phyloP scores from a whole-genome alignment of 2,888 invertebrate genomes.

The Ceramica pisi region DNA sequence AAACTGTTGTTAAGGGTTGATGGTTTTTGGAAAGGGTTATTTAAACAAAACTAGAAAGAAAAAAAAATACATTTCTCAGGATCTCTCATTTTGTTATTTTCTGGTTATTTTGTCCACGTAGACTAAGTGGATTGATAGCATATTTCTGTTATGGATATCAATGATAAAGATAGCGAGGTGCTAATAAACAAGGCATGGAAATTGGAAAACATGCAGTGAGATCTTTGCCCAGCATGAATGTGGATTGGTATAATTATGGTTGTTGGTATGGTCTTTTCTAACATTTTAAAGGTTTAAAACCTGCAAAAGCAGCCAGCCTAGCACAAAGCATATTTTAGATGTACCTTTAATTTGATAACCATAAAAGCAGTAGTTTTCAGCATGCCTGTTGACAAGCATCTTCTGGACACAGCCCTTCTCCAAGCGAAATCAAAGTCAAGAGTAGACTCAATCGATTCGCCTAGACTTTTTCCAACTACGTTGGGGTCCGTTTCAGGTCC shows the following conservation, averaged over 20 bases:
- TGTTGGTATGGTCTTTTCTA: not conserved
- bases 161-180: too few species aligned
- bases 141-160: not conserved
- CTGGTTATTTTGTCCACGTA: too few species aligned
- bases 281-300: not conserved
- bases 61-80: not conserved
- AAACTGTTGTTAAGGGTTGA: slow-evolving; percentile 74
- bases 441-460: too few species aligned
- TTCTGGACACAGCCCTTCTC: too few species aligned
- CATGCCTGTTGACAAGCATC: too few species aligned
- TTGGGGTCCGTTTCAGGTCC: too few species aligned
- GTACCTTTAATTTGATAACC: not conserved
- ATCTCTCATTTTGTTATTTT: too few species aligned
- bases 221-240: not conserved
- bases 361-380: too few species aligned
- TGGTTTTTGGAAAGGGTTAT: not conserved
- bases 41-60: not conserved
- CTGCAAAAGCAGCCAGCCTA: not conserved
- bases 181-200: not conserved
- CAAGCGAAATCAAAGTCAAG: too few species aligned
- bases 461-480: too few species aligned
- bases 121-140: not conserved
- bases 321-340: not conserved
- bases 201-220: not conserved
- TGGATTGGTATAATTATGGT: not conserved